phyloP scores from a whole-genome alignment of 2,888 invertebrate species.

The Pardosa pseudoannulata region DNA sequence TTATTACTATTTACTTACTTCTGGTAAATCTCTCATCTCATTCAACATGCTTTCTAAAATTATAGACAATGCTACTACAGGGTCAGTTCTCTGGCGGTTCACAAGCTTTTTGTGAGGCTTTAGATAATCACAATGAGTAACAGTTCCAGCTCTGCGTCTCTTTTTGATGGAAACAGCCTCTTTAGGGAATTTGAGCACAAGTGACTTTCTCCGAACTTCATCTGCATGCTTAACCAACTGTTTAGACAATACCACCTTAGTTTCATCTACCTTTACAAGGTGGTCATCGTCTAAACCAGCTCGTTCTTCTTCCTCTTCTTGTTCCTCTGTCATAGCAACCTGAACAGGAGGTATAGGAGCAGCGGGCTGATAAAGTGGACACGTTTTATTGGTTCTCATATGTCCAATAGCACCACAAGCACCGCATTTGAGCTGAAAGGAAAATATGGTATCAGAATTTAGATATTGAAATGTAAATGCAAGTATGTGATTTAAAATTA shows the following conservation, averaged over 20 bases:
- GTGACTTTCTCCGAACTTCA: conserved; percentile 87
- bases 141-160: conserved; percentile 83
- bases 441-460: too few relatives aligned
- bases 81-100: conserved; percentile 95
- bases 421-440: conserved; percentile 88
- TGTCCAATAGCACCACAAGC: conserved; percentile 91
- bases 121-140: conserved; percentile 91
- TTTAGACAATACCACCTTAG: conserved; percentile 92
- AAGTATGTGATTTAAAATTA: too few relatives aligned
- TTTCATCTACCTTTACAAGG: conserved; percentile 94
- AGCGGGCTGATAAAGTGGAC: conserved; percentile 88
- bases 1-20: conserved; percentile 81
- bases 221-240: conserved; percentile 93
- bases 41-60: conserved; percentile 93
- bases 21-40: conserved; percentile 93
- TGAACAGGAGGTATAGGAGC: conserved; percentile 81
- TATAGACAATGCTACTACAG: conserved; percentile 90
- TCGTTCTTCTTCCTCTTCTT: conserved; percentile 86
- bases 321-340: conserved; percentile 87
- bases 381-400: conserved; percentile 96
- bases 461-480: too few relatives aligned
- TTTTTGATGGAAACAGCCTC: conserved; percentile 82
- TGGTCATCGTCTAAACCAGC: conserved; percentile 86
- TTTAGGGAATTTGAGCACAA: conserved; percentile 87
- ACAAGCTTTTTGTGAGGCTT: conserved; percentile 89